phyloP scores from a whole-genome alignment of 2,888 invertebrate species.

The Calephelis perditalis region DNA sequence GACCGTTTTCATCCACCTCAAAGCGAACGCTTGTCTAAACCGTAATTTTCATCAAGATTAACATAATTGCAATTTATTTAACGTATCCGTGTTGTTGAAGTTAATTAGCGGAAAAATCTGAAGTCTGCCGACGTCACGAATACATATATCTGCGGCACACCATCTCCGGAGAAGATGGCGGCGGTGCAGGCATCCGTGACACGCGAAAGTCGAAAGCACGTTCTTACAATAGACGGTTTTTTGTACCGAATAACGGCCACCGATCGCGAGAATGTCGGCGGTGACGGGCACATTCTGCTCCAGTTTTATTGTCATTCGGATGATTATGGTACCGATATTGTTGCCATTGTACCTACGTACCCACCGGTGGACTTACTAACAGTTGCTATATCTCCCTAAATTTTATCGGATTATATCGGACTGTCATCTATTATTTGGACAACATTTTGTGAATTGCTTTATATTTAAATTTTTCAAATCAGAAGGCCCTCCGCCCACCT shows the following conservation, averaged over 20 bases:
- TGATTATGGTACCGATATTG: too few species aligned
- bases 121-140: background rate
- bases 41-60: constrained; percentile 1
- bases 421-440: too few species aligned
- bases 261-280: constrained; percentile 20
- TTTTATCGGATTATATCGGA: too few species aligned
- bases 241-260: constrained; percentile 46
- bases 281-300: constrained; percentile 6
- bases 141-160: background rate
- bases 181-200: constrained; percentile 55
- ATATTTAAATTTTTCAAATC: too few species aligned
- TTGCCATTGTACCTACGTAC: too few species aligned
- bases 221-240: constrained; percentile 43
- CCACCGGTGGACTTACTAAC: too few species aligned
- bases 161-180: constrained; percentile 5
- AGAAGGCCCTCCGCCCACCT: too few species aligned
- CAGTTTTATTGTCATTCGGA: background rate
- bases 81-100: background rate
- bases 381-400: too few species aligned
- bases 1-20: too few species aligned
- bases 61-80: constrained; percentile 7
- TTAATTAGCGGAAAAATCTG: constrained; percentile 9
- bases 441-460: too few species aligned
- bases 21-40: background rate
- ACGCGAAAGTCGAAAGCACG: constrained; percentile 65